phyloP scores from a whole-genome alignment of 2,888 invertebrate genomes.

The Brenthis hecate region DNA sequence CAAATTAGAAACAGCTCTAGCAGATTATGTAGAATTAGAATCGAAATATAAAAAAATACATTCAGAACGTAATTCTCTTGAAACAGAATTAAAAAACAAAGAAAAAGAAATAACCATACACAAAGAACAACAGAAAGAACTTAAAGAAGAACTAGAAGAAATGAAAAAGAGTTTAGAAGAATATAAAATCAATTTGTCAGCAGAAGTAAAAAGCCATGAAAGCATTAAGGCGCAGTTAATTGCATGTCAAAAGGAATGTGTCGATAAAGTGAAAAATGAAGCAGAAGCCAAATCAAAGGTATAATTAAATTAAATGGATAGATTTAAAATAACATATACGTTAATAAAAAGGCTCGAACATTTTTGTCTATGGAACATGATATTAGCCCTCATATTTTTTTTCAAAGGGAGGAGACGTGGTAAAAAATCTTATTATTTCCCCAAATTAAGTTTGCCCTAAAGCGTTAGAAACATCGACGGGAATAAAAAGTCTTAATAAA shows the following conservation, averaged over 20 bases:
- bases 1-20: slow-evolving; percentile 77
- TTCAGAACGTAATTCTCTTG: slow-evolving; percentile 49
- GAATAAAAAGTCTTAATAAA: no score
- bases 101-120: slow-evolving; percentile 73
- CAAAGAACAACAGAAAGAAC: slow-evolving; percentile 64
- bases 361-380: no score
- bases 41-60: slow-evolving; percentile 62
- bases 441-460: no score
- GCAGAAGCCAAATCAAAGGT: slow-evolving; percentile 74
- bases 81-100: slow-evolving; percentile 59
- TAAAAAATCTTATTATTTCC: no score
- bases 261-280: slow-evolving; percentile 62
- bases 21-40: slow-evolving; percentile 79
- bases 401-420: no score
- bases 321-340: not conserved
- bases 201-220: slow-evolving; percentile 63
- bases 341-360: no score
- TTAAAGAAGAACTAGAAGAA: slow-evolving; percentile 55
- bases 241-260: slow-evolving; percentile 61
- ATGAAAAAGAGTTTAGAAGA: slow-evolving; percentile 58
- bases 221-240: slow-evolving; percentile 58
- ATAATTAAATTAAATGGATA: slow-evolving; percentile 12
- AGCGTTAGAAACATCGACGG: no score
- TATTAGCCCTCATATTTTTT: no score
- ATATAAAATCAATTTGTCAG: slow-evolving; percentile 60